Evolutionary conservation across 2,888 invertebrate genomes (phyloP).

Genomic region (Clitarchus hookeri): DNA sequence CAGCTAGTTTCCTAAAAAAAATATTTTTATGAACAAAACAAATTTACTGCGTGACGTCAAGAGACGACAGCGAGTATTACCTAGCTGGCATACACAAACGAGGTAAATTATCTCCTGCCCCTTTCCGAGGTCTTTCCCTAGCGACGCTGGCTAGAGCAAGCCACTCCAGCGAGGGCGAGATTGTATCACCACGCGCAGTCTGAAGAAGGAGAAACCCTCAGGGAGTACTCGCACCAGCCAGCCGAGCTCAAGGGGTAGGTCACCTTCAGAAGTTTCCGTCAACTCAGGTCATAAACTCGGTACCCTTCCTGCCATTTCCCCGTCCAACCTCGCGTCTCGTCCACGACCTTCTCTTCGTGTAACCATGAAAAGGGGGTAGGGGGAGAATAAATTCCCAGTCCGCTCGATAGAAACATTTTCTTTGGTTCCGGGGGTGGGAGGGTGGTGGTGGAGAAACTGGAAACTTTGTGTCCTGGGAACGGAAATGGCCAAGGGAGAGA

Average conservation of each 20-base stretch:
- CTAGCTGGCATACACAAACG: too few species aligned
- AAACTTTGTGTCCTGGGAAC: neutral
- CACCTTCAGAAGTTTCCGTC: neutral
- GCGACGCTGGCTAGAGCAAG: too few species aligned
- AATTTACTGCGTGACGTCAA: too few species aligned
- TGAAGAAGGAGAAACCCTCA: too few species aligned
- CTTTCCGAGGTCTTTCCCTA: too few species aligned
- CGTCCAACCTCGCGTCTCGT: neutral
- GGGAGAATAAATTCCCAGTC: neutral
- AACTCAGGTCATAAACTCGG: conserved; percentile 2
- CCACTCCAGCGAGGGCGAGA: neutral
- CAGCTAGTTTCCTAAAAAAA: too few species aligned
- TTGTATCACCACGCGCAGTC: neutral
- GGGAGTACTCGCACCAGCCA: neutral
- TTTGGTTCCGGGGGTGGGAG: neutral
- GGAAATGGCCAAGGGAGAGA: neutral
- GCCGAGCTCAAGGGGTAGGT: neutral
- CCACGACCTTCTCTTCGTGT: too few species aligned
- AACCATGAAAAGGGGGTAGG: too few species aligned
- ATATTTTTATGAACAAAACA: too few species aligned
- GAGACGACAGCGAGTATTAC: too few species aligned
- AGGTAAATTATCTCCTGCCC: too few species aligned
- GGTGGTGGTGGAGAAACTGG: neutral
- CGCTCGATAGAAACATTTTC: conserved; percentile 1
- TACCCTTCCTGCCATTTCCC: neutral